Percentiles rank a stretch among this genome's conserved stretches.
phyloP scores from a whole-genome alignment of 2,888 invertebrate species.

The Heliconius charithonia region DNA sequence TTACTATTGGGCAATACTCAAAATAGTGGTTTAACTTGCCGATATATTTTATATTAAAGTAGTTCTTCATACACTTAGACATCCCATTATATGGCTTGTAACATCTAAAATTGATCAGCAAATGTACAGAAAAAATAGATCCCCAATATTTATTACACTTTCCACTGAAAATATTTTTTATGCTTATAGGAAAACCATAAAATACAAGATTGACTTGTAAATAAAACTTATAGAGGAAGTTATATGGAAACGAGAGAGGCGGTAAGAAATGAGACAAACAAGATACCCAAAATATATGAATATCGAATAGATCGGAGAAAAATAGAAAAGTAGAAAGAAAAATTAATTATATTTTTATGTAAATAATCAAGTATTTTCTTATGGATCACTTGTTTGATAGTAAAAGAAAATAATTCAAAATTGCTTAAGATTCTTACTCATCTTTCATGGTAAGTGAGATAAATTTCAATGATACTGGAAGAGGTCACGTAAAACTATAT shows the following conservation, averaged over 20 bases:
- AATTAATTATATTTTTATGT: background rate
- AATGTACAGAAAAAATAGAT: conserved; percentile 13
- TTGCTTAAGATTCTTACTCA: too few species aligned
- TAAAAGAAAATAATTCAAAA: too few species aligned
- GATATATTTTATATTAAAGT: background rate
- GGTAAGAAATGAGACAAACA: conserved; percentile 7
- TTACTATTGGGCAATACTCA: background rate
- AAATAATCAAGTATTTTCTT: background rate
- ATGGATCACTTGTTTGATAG: background rate
- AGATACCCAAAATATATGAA: background rate
- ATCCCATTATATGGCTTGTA: background rate
- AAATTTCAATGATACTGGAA: too few species aligned
- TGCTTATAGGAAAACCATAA: conserved; percentile 34
- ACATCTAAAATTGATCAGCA: background rate
- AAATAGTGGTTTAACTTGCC: background rate
- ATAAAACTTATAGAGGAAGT: conserved; percentile 30
- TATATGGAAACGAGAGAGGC: conserved; percentile 7
- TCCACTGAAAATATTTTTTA: conserved; percentile 29
- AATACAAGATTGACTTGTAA: conserved; percentile 24
- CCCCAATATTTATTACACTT: conserved; percentile 46
- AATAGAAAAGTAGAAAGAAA: background rate
- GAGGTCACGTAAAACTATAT: too few species aligned
- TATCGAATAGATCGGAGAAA: background rate
- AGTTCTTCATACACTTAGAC: background rate
- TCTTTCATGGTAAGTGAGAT: too few species aligned